Base-by-base conservation (phyloP, 2,797 vertebrate genomes). In the Anolis apletophallus region DNA sequence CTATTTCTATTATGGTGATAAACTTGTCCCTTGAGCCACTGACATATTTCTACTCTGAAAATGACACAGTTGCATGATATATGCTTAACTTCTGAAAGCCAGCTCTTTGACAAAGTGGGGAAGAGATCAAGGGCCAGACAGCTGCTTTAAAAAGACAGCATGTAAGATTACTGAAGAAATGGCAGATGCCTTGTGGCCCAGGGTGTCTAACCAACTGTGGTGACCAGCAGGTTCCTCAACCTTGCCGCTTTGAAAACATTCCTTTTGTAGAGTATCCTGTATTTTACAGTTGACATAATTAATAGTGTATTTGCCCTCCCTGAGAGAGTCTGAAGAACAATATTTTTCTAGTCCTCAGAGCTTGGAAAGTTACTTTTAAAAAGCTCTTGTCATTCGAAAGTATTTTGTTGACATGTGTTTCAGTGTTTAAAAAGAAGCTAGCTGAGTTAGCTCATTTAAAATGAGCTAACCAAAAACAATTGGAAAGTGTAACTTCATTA, bases 111-210 rank as follows among this genome's bases (percentile, higher is more conserved):
- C 50, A 16, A 76, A 84, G 21, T 19, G 67, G 54, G 46, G 14
- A 57, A 85, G 50, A 87, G 64, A 55, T 34, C 50, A 61, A 32
- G 21, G 71, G 23, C 71, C 26, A 69, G 52, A 68, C 71, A 81
- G 34, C 52, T 34, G 50, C 6, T 68, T 76, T 32, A 17, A 67
- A 21, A 84, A 76, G 80, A 40, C 21, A 36, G 3, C 19, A 46
- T 81, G 23, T 54, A 72, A 52, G 54, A 71, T 40, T 59, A 17
- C n/a, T 77, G 50, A 81, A 81, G 46, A 26, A 74, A 23, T 54
- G 26, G 52, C 16, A 36, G 69, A 52, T 8, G 46, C 13, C 50
- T 74, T 86, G 55, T 40, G 34, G 17, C 71, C 32, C 12, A 57
- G 46, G 40, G 1, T 8, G 6, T 69, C 40, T 88, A 34, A 21